Base-by-base conservation (phyloP, 2,113 vertebrate species). In the Crotalus horridus region DNA sequence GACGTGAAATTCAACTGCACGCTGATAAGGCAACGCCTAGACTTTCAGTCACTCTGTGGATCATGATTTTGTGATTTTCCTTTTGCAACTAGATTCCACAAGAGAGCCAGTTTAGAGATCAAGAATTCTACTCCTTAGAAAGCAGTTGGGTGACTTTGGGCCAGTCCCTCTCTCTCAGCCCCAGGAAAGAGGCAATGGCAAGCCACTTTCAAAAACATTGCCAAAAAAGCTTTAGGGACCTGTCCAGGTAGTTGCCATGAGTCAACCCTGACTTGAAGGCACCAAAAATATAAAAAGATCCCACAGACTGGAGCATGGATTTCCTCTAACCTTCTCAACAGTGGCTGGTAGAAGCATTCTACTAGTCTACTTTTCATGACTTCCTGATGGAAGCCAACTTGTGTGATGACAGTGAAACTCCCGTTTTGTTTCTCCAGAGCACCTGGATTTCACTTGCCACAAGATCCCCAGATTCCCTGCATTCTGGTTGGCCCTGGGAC, bases 401-500 rank as follows among this genome's bases (percentile, higher is more conserved):
- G 6, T 4, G 74, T 21, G 86, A 23, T 43, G 13, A 24, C 11
- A 17, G 12, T 7, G 17, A 10, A 43, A 54, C 1, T 61, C 23
- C 20, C 8, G 54, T 85, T 33, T 23, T 92, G 17, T 58, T 90
- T 29, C 8, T 94, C 89, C 95, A 99, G 99, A 0, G 99, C 99
- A 0, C 98, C 98, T 0, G 98, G 98, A n/a, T 99, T 99, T 98
- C 99, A 98, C 87, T 98, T 99, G 97, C 99, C 99, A 93, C 98
- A 97, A 96, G 98, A 99, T 64, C 98, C 98, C 85, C 98, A 98
- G 95, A 98, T 98, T 15, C 99, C 99, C 61, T 99, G 99, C 94
- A 98, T 99, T 97, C 98, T 99, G 94, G 97, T 99, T 1, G 99
- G 99, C 6, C 99, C 99, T 0, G 99, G 99, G 93, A 99, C 99